Conservation (phyloP, 1,140 invertebrate species). For the Zophobas morio region DNA sequence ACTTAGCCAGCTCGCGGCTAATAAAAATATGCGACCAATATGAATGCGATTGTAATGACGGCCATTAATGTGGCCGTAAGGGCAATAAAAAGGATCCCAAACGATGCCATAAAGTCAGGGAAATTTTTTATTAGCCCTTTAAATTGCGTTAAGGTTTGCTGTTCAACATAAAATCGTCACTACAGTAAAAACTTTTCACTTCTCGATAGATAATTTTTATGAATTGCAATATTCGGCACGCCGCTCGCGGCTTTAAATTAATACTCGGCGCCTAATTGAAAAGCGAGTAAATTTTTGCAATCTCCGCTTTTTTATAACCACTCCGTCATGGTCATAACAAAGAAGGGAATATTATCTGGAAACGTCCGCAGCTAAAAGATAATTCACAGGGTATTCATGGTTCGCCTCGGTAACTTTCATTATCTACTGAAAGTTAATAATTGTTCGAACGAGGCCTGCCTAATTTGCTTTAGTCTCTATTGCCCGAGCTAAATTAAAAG, state of each 20-base stretch:
- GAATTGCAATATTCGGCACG: no score
- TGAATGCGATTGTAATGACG: conserved; percentile 32
- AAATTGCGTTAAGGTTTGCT: conserved; percentile 31
- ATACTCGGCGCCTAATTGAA: no score
- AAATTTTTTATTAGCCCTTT: conserved; percentile 24
- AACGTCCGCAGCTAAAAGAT: conserved; percentile 8
- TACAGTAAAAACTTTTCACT: conserved; percentile 14
- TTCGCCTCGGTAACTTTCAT: conserved; percentile 35
- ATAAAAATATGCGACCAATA: conserved; percentile 14
- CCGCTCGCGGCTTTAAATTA: no score
- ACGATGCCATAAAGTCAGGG: conserved; percentile 2
- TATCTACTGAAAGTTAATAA: conserved; percentile 41
- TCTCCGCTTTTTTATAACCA: not conserved
- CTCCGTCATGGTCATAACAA: not conserved
- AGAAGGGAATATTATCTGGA: not conserved
- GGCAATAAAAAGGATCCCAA: conserved; percentile 21
- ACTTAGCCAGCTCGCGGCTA: not conserved
- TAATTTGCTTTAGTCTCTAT: conserved; percentile 44
- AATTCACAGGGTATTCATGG: conserved; percentile 33
- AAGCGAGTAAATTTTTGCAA: not conserved
- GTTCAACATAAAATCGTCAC: conserved; percentile 21
- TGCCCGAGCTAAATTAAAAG: conserved; percentile 44
- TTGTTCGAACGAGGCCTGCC: conserved; percentile 34
- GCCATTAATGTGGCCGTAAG: conserved; percentile 19
- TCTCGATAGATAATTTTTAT: not conserved